Percentiles rank a stretch among this genome's conserved stretches.
Evolutionary conservation across 2,797 vertebrate species (phyloP).

Genomic region (Acanthis flammea): DNA sequence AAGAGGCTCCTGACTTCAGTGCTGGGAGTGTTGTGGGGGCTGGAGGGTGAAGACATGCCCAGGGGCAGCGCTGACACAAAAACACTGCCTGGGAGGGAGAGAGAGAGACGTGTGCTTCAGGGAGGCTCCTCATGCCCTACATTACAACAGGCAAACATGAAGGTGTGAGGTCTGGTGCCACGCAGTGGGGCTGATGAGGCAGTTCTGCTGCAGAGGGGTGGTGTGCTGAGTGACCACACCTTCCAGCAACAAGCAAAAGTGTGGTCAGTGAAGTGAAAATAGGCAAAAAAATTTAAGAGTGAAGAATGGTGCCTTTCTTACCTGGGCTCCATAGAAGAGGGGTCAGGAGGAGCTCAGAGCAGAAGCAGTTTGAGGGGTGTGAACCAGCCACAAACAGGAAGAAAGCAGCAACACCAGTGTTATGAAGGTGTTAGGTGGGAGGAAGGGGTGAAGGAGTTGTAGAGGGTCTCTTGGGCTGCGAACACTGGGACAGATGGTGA

Average conservation of each 20-base stretch:
- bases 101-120: neutral
- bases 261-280: neutral
- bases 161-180: neutral
- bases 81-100: neutral
- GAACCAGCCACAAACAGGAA: neutral
- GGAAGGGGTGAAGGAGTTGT: neutral
- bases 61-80: neutral
- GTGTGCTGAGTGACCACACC: neutral
- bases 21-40: neutral
- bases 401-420: neutral
- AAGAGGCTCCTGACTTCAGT: neutral
- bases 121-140: neutral
- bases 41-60: neutral
- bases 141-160: neutral
- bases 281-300: neutral
- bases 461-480: neutral
- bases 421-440: neutral
- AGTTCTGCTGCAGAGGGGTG: neutral
- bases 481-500: neutral
- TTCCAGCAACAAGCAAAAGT: neutral
- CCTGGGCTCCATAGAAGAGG: neutral
- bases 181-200: rapidly evolving
- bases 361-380: neutral
- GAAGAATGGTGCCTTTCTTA: neutral
- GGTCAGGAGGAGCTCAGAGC: neutral